Evolutionary conservation across 2,797 vertebrate species (phyloP).

Genomic region (Sebastes aleutianus): DNA sequence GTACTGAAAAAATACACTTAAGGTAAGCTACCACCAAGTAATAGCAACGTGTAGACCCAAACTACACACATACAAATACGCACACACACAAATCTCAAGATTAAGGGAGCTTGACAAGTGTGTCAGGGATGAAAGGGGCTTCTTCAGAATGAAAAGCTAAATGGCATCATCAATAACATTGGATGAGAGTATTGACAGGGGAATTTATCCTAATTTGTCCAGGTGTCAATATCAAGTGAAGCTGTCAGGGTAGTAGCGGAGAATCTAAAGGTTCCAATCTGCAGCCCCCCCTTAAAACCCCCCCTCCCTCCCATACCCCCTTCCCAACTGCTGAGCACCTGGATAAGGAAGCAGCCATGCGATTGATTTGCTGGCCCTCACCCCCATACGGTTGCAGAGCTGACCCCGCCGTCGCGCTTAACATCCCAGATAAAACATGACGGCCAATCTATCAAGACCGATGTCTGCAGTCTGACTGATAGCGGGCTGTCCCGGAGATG

Average conservation of each 20-base stretch:
- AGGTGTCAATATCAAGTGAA: constrained; percentile 81
- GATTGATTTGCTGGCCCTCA: constrained; percentile 59
- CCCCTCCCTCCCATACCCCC: not conserved
- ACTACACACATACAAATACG: not conserved
- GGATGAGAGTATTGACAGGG: constrained; percentile 75
- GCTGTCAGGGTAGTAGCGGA: constrained; percentile 52
- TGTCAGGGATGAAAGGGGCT: constrained; percentile 46
- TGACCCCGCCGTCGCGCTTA: constrained; percentile 27
- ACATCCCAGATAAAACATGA: constrained; percentile 63
- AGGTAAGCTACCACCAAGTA: not conserved
- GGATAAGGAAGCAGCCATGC: constrained; percentile 34
- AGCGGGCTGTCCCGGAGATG: constrained; percentile 14
- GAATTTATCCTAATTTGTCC: constrained; percentile 84
- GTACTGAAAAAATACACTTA: not conserved
- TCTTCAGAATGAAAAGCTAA: constrained; percentile 71
- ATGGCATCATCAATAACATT: constrained; percentile 80
- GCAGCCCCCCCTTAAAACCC: not conserved
- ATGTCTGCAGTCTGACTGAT: constrained; percentile 39
- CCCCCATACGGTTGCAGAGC: constrained; percentile 31
- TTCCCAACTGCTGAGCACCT: constrained; percentile 28
- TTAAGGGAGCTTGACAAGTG: constrained; percentile 35
- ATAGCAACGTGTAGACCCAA: not conserved
- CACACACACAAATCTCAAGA: constrained; percentile 3
- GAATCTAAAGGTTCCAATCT: constrained; percentile 7
- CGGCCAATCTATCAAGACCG: constrained; percentile 61